Evolutionary conservation across 2,888 invertebrate genomes (phyloP).

Genomic region (Sialis lutaria): DNA sequence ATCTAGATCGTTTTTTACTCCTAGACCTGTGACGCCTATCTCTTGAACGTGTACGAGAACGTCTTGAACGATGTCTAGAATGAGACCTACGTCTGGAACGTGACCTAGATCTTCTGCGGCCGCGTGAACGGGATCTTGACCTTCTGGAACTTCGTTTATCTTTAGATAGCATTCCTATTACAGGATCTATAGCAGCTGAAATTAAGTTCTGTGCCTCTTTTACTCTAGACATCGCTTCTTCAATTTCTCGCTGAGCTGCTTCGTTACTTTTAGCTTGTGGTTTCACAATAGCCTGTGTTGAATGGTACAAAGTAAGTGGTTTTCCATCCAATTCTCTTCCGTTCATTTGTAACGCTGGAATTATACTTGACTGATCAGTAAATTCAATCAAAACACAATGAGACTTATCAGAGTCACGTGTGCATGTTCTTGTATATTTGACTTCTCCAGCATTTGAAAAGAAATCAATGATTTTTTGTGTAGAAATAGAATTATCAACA

Average conservation of each 20-base stretch:
- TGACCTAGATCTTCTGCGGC: conserved; percentile 27
- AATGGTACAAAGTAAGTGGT: conserved; percentile 59
- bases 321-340: conserved; percentile 60
- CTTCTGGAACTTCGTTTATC: conserved; percentile 48
- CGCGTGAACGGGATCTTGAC: conserved; percentile 23
- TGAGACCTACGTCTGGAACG: conserved; percentile 47
- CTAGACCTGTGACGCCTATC: conserved; percentile 38
- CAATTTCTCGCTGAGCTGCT: conserved; percentile 87
- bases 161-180: conserved; percentile 72
- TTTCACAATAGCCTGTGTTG: conserved; percentile 78
- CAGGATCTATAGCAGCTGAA: conserved; percentile 84
- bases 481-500: conserved; percentile 43
- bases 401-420: conserved; percentile 56
- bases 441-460: conserved; percentile 83
- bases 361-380: conserved; percentile 75
- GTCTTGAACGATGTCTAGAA: conserved; percentile 38
- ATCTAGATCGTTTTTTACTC: conserved; percentile 30
- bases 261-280: conserved; percentile 92
- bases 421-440: conserved; percentile 84
- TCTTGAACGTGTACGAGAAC: conserved; percentile 34
- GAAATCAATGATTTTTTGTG: conserved; percentile 77
- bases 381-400: conserved; percentile 85
- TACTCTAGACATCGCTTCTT: conserved; percentile 92
- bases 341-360: conserved; percentile 73
- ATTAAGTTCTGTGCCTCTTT: conserved; percentile 92